Evolutionary conservation across 2,888 invertebrate species (phyloP), one percentile per base, ranked within the genome.

Genomic region (Toxonevra muliebris): DNA sequence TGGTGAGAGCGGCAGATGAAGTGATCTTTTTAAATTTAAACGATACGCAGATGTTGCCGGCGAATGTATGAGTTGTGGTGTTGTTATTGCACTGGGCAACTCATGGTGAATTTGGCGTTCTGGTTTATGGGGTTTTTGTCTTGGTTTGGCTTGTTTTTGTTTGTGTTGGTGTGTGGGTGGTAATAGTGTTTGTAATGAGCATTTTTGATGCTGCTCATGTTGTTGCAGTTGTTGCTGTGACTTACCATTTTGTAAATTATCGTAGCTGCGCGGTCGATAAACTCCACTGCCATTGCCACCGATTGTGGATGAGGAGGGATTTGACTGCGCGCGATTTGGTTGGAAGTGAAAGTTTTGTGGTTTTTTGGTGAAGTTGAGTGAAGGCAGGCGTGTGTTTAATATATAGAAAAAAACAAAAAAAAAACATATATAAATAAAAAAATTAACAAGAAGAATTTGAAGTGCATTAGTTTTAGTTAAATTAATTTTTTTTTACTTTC

Each of bases 211-310:
- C 72, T 81, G 80, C 66, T 72, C 30, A 30, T 30, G 30, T 70
- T 70, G 69, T 68, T 71, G 69, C 41, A 67, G 66, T 68, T 71
- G 71, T 69, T 73, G 76, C 78, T 82, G 83, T 76, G 84, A 86
- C 85, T 86, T 86, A 86, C 86, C 86, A 74, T 85, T 86, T 79
- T 85, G 85, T 71, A 86, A 82, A 79, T 85, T 84, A 75, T 86
- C 86, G 74, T 86, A 86, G 77, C 86, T 86, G 76, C 85, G 85
- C 77, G 80, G 83, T 66, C 81, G 77, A 76, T 83, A 81, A 70
- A 80, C 78, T 64, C 82, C 84, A 71, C 74, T 75, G 48, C 69
- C 78, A 75, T 81, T 80, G 57, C 66, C 71, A 71, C 78, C 80
- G 74, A 81, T 68, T 58, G 85, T 80, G 73, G 85, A 84, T 71